Evolutionary conservation across 2,797 vertebrate species (phyloP).

Genomic region (Hirundo rustica): DNA sequence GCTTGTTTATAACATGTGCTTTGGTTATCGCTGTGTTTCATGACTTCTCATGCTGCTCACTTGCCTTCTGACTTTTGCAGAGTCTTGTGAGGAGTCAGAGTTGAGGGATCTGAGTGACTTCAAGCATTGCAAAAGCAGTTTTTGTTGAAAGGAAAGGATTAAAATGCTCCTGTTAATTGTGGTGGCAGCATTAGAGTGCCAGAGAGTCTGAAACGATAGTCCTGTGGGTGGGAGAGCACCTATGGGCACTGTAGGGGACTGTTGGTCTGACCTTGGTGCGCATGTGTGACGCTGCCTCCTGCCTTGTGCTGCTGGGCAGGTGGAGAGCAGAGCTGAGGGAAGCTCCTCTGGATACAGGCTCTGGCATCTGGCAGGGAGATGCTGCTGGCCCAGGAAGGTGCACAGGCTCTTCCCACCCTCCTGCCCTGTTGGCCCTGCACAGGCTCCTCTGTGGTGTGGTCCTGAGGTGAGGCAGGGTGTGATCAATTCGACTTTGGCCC

Average conservation of each 20-base stretch:
- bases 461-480: background rate
- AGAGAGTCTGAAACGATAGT: fast-evolving
- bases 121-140: background rate
- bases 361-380: background rate
- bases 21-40: background rate
- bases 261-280: background rate
- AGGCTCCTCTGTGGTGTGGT: fast-evolving
- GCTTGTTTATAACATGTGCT: background rate
- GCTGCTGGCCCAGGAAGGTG: background rate
- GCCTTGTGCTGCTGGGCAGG: too few species aligned
- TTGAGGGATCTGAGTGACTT: background rate
- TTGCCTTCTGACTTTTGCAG: background rate
- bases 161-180: background rate
- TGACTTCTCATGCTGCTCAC: background rate
- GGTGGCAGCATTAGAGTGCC: background rate
- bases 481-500: fast-evolving
- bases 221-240: background rate
- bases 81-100: background rate
- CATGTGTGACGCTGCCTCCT: fast-evolving
- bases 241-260: background rate
- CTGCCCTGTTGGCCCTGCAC: background rate
- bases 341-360: fast-evolving
- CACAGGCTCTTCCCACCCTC: background rate
- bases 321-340: background rate
- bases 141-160: background rate